Percentiles rank a stretch among this genome's conserved stretches.
Conservation (phyloP, 2,113 vertebrate genomes). For the Zapornia atra region DNA sequence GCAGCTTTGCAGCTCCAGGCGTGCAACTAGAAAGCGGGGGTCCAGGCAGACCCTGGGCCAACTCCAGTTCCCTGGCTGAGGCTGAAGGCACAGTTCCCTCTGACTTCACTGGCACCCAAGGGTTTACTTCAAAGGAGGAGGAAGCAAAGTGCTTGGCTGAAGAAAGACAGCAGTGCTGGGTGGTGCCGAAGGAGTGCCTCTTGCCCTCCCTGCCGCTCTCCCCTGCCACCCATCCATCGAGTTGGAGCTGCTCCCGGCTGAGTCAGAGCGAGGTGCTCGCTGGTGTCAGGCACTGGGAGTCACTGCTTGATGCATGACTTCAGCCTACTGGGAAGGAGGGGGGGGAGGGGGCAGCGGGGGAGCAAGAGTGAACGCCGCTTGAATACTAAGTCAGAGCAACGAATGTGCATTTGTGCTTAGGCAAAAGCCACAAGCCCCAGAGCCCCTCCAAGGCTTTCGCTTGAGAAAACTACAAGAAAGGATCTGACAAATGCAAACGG, state of each 20-base stretch:
- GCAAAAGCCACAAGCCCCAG: not conserved
- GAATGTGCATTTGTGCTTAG: not conserved
- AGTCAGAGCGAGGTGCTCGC: not conserved
- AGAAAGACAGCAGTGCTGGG: not conserved
- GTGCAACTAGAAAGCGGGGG: not conserved
- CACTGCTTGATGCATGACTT: slow-evolving; percentile 15
- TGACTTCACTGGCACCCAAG: not conserved
- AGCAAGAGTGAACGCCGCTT: not conserved
- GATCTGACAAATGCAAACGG: not conserved
- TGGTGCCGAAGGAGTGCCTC: not conserved
- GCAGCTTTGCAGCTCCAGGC: not conserved
- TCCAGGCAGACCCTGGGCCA: not conserved
- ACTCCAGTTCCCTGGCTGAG: not conserved
- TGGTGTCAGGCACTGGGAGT: slow-evolving; percentile 2
- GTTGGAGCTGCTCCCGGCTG: not conserved
- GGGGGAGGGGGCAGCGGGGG: not conserved
- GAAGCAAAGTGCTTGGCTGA: not conserved
- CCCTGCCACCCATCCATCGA: not conserved
- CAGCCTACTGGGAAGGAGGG: not conserved
- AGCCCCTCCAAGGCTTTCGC: not conserved
- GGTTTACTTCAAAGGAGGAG: not conserved
- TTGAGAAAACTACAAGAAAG: not conserved
- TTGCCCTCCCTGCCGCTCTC: not conserved
- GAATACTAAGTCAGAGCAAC: not conserved
- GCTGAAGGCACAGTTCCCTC: not conserved